A percentile compares a stretch with the other conserved stretches of the same genome.
These are phyloP conservation scores for Dissostichus mawsoni DNA, from an alignment of 2,113 vertebrate genomes.

Conservation along the genomic window DNA sequence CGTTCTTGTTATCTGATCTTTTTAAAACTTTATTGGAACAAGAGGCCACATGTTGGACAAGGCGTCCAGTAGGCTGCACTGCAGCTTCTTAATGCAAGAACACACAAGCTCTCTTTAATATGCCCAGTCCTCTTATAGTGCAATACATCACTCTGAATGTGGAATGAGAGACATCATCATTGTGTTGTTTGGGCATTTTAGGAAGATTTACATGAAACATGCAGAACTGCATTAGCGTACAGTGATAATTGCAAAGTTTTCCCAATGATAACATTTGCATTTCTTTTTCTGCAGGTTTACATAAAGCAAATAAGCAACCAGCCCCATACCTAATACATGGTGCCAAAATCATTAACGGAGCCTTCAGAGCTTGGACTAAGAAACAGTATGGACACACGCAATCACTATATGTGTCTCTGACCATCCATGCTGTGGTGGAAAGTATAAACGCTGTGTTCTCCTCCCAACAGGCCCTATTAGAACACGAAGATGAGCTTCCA, in stretches of 20 bases:
- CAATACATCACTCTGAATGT: not conserved
- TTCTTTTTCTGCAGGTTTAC: slow-evolving; percentile 87
- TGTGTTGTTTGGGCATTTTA: not conserved
- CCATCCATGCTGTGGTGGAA: not conserved
- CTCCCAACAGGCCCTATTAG: slow-evolving; percentile 90
- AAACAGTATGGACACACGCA: slow-evolving; percentile 87
- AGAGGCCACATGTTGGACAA: no score
- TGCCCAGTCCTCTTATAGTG: not conserved
- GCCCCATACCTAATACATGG: slow-evolving; percentile 93
- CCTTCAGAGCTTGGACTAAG: slow-evolving; percentile 98
- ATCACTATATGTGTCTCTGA: not conserved
- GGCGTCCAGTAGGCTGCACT: no score
- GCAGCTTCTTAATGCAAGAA: no score
- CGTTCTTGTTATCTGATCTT: no score
- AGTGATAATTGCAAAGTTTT: not conserved
- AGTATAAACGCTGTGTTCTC: not conserved
- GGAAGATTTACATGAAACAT: not conserved
- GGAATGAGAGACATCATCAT: no score
- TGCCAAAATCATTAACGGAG: slow-evolving; percentile 98
- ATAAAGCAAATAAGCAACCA: slow-evolving; percentile 96
- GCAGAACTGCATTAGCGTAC: not conserved
- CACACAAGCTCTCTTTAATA: not conserved
- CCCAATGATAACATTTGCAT: slow-evolving; percentile 16
- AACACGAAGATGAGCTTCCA: slow-evolving; percentile 98
- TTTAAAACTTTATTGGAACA: no score